These are phyloP conservation scores for Spilogale gracilis DNA, from an alignment of 2,113 vertebrate genomes.

Conservation along the genomic window DNA sequence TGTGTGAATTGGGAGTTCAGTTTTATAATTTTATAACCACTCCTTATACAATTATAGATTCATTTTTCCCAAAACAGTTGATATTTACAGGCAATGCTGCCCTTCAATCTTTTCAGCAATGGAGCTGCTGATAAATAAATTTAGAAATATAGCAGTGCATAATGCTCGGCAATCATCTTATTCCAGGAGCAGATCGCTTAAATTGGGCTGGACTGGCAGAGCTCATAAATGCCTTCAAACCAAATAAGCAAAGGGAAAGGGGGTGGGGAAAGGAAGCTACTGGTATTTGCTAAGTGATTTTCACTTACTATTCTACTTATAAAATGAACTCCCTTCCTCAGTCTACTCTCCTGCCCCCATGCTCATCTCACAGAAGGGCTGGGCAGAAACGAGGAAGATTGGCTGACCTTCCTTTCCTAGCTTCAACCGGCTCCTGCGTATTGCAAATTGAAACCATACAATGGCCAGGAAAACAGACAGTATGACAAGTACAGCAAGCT, in stretches of 20 bases:
- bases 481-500: not conserved
- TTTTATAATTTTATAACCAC: conserved; percentile 47
- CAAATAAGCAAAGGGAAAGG: conserved; percentile 1
- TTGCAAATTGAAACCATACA: not conserved
- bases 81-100: conserved; percentile 37
- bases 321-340: not conserved
- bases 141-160: not conserved
- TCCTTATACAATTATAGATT: not conserved
- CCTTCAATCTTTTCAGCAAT: not conserved
- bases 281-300: conserved; percentile 17
- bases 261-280: rapidly evolving
- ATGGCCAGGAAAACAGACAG: not conserved
- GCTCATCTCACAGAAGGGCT: not conserved
- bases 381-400: not conserved
- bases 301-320: not conserved
- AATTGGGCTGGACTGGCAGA: not conserved
- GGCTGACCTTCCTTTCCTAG: not conserved
- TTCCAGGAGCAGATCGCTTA: not conserved
- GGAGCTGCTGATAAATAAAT: conserved; percentile 42
- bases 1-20: not conserved
- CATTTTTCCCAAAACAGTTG: conserved; percentile 6
- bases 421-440: not conserved
- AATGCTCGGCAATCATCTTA: not conserved
- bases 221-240: not conserved
- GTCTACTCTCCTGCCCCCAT: not conserved